These are phyloP conservation scores for Chelmon rostratus DNA, from an alignment of 2,797 vertebrate genomes.

Conservation along the genomic window DNA sequence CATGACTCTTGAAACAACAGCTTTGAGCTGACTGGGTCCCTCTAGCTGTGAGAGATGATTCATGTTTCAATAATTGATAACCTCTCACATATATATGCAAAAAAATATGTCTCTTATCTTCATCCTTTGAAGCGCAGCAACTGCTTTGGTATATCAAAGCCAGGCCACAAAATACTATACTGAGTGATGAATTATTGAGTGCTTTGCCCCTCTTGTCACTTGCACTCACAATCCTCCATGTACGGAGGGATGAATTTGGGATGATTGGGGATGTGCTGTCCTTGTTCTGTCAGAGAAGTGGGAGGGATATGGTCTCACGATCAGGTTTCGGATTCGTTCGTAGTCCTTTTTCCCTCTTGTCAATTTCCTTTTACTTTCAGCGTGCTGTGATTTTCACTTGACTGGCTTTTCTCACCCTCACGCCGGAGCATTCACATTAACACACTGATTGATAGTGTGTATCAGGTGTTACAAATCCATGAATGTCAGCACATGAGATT, in stretches of 20 bases:
- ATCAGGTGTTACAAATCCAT: slow-evolving; percentile 63
- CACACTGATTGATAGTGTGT: slow-evolving; percentile 35
- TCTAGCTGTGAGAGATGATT: background rate
- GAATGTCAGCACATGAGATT: slow-evolving; percentile 40
- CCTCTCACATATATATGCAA: slow-evolving; percentile 21
- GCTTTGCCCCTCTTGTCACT: slow-evolving; percentile 42
- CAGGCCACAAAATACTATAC: slow-evolving; percentile 42
- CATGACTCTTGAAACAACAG: background rate
- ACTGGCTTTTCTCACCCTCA: background rate
- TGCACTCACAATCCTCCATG: slow-evolving; percentile 30
- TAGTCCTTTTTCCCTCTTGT: background rate
- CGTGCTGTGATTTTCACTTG: background rate
- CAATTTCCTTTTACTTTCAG: background rate
- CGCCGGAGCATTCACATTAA: slow-evolving; percentile 13
- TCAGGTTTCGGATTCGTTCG: background rate
- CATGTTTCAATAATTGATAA: slow-evolving; percentile 48
- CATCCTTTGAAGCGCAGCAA: slow-evolving; percentile 21
- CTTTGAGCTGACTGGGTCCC: background rate
- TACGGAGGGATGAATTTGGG: slow-evolving; percentile 32
- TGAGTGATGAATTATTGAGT: slow-evolving; percentile 63
- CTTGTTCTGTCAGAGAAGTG: slow-evolving; percentile 39
- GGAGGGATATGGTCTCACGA: background rate
- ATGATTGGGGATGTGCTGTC: slow-evolving; percentile 3
- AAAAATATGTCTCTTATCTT: slow-evolving; percentile 40
- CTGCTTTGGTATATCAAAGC: slow-evolving; percentile 56